A percentile compares a stretch with the other conserved stretches of the same genome.
Evolutionary conservation across 2,113 vertebrate genomes (phyloP).

Genomic region (Notiomystis cincta): DNA sequence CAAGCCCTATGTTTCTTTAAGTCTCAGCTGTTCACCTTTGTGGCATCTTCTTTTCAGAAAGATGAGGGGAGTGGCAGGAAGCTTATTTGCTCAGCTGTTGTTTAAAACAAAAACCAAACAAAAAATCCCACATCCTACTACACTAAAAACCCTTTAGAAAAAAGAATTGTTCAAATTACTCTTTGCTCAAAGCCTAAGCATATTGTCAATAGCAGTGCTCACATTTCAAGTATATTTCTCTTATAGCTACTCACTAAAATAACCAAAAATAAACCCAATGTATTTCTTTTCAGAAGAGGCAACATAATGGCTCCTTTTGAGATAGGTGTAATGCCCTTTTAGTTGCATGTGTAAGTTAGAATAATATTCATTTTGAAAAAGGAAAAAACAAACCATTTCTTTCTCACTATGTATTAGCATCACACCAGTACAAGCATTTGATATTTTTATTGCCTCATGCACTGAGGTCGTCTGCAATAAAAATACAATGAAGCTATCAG

Average conservation of each 20-base stretch:
- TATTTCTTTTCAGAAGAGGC: neutral
- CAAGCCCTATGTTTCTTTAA: fast-evolving
- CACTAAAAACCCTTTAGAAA: neutral
- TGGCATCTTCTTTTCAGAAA: neutral
- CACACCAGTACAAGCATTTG: neutral
- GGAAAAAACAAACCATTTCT: neutral
- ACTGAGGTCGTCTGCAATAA: neutral
- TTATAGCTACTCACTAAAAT: neutral
- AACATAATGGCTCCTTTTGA: neutral
- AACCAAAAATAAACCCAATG: neutral
- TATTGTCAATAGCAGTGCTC: neutral
- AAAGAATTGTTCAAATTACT: neutral
- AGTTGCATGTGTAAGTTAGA: neutral
- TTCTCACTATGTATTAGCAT: neutral
- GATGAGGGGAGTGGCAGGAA: neutral
- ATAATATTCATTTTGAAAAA: neutral
- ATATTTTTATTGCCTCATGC: neutral
- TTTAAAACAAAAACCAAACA: neutral
- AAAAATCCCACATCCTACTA: neutral
- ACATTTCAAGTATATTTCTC: neutral
- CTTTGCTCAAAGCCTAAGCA: neutral
- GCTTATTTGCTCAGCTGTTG: neutral
- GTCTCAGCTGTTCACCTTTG: neutral
- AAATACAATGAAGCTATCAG: neutral
- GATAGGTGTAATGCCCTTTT: neutral